Base-by-base conservation (phyloP, 2,113 vertebrate species). In the Planiliza haematocheilus region DNA sequence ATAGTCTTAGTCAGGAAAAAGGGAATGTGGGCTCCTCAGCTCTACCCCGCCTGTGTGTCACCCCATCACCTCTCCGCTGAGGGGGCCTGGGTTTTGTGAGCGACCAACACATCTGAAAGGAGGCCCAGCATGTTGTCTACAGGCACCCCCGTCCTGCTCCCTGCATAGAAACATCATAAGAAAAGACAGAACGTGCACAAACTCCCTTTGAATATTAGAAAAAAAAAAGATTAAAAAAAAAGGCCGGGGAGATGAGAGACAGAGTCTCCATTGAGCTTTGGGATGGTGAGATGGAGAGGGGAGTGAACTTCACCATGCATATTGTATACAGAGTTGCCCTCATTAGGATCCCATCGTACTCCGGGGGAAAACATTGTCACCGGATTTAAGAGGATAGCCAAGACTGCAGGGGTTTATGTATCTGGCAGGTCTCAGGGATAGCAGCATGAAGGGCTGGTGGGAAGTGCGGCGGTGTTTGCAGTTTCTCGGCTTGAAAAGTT, bases 161-260 rank as follows among this genome's bases (percentile, higher is more conserved):
- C 66, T 37, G 64, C 87, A 87, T 87, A 83, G 77, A 91, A 81
- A 91, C 85, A 86, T 90, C 71, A 85, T 74, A 72, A 89, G 88
- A 91, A 89, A 88, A 81, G 74, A 83, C 49, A 36, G 65, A 85
- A 85, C 49, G 61, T 91, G 82, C 84, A 78, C 74, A 88, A 88
- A 89, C 90, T 89, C 79, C 53, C 71, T 90, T 89, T 91, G 89
- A 93, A 91, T 92, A 81, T 91, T 84, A 86, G 92, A 88, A 88
- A 69, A 86, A 84, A 83, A 87, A 58, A 38, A 37, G 17, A 68
- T 66, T 30, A 55, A 72, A 34, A 52, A 67, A 69, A 85, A 80
- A 77, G 70, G 75, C 52, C 18, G 42, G 80, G 55, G 70, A 84
- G 77, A 87, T 82, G 69, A 84, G 71, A 90, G 77, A 78, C 72